A percentile compares a stretch with the other conserved stretches of the same genome.
These are phyloP conservation scores for Willisornis vidua DNA, from an alignment of 2,113 vertebrate species.

Conservation along the genomic window DNA sequence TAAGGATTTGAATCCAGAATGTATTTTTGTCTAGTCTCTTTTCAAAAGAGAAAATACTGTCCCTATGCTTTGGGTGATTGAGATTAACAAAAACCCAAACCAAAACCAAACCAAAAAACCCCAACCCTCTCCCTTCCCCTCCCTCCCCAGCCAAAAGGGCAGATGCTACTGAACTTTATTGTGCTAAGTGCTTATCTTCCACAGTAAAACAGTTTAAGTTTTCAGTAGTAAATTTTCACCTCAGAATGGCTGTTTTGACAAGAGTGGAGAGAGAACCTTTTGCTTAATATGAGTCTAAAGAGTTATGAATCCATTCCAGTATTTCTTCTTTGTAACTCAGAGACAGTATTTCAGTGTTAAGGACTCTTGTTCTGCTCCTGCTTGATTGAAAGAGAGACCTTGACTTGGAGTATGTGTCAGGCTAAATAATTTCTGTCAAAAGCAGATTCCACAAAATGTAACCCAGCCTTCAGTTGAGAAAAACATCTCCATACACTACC, in stretches of 20 bases:
- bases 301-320: neutral
- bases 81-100: neutral
- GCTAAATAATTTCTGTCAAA: neutral
- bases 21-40: neutral
- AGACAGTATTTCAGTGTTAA: accelerated
- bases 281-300: neutral
- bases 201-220: neutral
- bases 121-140: neutral
- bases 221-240: neutral
- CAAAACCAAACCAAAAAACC: too few relatives aligned
- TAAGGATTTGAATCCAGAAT: neutral
- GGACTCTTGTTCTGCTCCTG: neutral
- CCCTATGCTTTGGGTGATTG: neutral
- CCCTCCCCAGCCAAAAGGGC: neutral
- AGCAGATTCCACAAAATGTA: neutral
- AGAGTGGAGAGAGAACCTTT: neutral
- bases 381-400: neutral
- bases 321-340: neutral
- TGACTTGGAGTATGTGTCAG: neutral
- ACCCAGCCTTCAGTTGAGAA: neutral
- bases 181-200: neutral
- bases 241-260: neutral
- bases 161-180: neutral
- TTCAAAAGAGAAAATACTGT: neutral
- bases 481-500: accelerated